Percentiles rank a stretch among this genome's conserved stretches.
Evolutionary conservation across 2,113 vertebrate species (phyloP).

Genomic region (Xiphias gladius): DNA sequence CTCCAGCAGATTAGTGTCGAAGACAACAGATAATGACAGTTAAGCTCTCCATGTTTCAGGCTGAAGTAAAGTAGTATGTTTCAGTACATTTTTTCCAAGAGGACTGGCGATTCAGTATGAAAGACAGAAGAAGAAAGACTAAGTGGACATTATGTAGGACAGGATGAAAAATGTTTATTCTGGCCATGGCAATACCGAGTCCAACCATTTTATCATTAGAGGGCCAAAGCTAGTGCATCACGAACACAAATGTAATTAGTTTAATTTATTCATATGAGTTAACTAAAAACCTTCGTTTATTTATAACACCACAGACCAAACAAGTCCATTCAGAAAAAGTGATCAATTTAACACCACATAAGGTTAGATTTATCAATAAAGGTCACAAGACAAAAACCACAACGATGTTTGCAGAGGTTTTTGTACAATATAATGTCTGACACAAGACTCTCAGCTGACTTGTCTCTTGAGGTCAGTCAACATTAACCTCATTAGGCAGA

Average conservation of each 20-base stretch:
- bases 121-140: slow-evolving; percentile 22
- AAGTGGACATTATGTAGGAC: slow-evolving; percentile 44
- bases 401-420: neutral
- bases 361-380: slow-evolving; percentile 12
- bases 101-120: neutral
- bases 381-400: neutral
- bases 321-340: slow-evolving; percentile 19
- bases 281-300: no score
- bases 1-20: slow-evolving; percentile 71
- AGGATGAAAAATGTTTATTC: slow-evolving; percentile 24
- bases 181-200: slow-evolving; percentile 40
- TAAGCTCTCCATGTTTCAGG: slow-evolving; percentile 42
- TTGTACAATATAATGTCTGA: slow-evolving; percentile 8
- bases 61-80: slow-evolving; percentile 14
- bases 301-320: neutral
- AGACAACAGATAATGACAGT: slow-evolving; percentile 71
- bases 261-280: no score
- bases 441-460: slow-evolving; percentile 52
- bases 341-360: neutral
- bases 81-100: slow-evolving; percentile 15
- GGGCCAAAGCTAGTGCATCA: slow-evolving; percentile 22
- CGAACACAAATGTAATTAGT: neutral
- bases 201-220: slow-evolving; percentile 35
- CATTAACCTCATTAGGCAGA: slow-evolving; percentile 66
- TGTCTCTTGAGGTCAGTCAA: slow-evolving; percentile 54